phyloP scores from a whole-genome alignment of 1,140 invertebrate genomes.

The Pentalonia nigronervosa region DNA sequence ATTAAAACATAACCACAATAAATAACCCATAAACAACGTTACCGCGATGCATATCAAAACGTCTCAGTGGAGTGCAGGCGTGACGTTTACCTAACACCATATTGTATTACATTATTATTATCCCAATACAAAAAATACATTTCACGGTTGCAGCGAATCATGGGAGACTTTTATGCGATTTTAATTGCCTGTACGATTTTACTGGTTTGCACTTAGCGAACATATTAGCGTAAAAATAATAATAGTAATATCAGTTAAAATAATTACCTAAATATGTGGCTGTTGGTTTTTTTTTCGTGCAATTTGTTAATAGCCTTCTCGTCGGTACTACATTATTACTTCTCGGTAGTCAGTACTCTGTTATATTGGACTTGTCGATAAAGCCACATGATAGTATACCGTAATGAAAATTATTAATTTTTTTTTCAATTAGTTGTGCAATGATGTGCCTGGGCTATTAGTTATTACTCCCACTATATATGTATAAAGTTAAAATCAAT shows the following conservation, averaged over 20 bases:
- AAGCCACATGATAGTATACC: neutral
- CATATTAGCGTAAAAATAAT: neutral
- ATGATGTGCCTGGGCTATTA: neutral
- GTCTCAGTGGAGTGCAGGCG: neutral
- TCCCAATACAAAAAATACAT: neutral
- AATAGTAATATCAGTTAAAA: neutral
- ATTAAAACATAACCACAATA: neutral
- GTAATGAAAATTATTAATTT: neutral
- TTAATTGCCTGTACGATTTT: neutral
- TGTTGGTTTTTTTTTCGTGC: neutral
- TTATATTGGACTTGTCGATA: neutral
- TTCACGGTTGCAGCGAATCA: neutral
- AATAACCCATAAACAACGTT: neutral
- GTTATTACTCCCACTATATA: neutral
- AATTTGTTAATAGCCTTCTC: neutral
- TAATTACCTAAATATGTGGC: neutral
- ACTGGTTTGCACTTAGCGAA: neutral
- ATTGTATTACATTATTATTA: neutral
- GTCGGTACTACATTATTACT: neutral
- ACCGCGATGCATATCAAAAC: neutral
- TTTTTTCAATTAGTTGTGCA: neutral
- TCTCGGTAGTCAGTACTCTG: neutral
- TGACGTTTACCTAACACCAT: constrained; percentile 3
- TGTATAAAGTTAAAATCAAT: neutral
- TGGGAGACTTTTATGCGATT: neutral